A percentile compares a stretch with the other conserved stretches of the same genome.
Conservation (phyloP, 2,113 vertebrate species). For the Ascaphus truei region DNA sequence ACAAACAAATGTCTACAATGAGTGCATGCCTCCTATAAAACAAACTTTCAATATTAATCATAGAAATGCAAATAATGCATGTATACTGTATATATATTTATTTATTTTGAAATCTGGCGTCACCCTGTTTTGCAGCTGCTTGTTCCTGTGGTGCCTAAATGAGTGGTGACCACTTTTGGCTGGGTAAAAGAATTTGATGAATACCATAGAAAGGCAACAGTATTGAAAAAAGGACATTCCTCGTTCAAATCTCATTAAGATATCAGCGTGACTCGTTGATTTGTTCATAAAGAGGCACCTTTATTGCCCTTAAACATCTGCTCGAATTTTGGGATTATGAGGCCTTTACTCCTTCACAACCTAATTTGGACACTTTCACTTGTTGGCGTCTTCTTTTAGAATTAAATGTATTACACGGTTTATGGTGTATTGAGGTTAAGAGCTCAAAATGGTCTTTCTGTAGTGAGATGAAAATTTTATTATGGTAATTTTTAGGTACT, state of each 20-base stretch:
- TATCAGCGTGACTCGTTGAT: constrained; percentile 25
- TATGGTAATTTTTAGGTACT: neutral
- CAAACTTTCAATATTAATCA: neutral
- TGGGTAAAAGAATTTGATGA: constrained; percentile 15
- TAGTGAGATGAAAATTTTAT: neutral
- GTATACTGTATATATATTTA: constrained; percentile 11
- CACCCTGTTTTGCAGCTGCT: neutral
- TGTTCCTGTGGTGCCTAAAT: constrained; percentile 24
- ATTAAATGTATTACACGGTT: neutral
- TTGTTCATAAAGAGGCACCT: constrained; percentile 28
- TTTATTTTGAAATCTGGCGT: too few species aligned
- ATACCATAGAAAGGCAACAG: constrained; percentile 2
- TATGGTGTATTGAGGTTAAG: neutral
- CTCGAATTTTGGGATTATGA: constrained; percentile 11
- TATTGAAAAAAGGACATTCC: neutral
- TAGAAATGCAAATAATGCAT: neutral
- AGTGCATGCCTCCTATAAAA: neutral
- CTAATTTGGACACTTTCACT: constrained; percentile 6
- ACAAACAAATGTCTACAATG: too few species aligned
- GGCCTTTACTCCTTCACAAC: constrained; percentile 11
- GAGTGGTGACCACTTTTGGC: constrained; percentile 9
- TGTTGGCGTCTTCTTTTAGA: neutral
- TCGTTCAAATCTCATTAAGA: constrained; percentile 31
- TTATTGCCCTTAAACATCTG: constrained; percentile 36
- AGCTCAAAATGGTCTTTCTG: neutral